A percentile compares a stretch with the other conserved stretches of the same genome.
These are phyloP conservation scores for Myiagra hebetior DNA, from an alignment of 2,113 vertebrate species.

Conservation along the genomic window DNA sequence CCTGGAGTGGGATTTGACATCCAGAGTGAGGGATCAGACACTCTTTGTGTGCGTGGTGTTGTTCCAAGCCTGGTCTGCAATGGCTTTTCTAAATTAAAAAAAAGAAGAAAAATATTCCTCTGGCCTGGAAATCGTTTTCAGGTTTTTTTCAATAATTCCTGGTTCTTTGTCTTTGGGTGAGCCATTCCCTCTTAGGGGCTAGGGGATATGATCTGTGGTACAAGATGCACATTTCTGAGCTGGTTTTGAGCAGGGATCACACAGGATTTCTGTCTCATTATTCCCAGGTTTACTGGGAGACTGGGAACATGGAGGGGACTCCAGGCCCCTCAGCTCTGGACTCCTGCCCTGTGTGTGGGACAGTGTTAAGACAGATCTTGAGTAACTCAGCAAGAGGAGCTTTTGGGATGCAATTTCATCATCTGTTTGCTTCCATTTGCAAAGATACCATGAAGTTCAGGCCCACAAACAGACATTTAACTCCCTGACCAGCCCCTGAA, in stretches of 20 bases:
- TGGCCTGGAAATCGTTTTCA: background rate
- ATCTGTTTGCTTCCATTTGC: background rate
- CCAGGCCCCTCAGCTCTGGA: background rate
- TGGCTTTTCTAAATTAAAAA: background rate
- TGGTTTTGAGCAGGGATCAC: background rate
- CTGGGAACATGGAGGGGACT: fast-evolving
- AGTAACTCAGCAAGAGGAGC: fast-evolving
- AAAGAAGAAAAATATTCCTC: background rate
- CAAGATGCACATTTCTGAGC: background rate
- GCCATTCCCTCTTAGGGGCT: background rate
- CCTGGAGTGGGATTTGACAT: background rate
- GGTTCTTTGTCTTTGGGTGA: background rate
- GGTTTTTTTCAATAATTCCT: background rate
- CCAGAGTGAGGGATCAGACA: background rate
- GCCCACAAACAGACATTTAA: background rate
- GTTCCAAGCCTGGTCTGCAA: background rate
- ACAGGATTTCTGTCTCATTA: background rate
- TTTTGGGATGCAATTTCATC: background rate
- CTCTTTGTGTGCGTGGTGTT: background rate
- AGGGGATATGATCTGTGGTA: background rate
- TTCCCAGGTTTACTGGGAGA: background rate
- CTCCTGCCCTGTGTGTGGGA: background rate
- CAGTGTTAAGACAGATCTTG: too few relatives aligned
- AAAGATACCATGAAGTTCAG: background rate
- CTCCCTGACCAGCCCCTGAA: background rate